phyloP scores from a whole-genome alignment of 2,797 vertebrate species.

The Acrocephalus scirpaceus region DNA sequence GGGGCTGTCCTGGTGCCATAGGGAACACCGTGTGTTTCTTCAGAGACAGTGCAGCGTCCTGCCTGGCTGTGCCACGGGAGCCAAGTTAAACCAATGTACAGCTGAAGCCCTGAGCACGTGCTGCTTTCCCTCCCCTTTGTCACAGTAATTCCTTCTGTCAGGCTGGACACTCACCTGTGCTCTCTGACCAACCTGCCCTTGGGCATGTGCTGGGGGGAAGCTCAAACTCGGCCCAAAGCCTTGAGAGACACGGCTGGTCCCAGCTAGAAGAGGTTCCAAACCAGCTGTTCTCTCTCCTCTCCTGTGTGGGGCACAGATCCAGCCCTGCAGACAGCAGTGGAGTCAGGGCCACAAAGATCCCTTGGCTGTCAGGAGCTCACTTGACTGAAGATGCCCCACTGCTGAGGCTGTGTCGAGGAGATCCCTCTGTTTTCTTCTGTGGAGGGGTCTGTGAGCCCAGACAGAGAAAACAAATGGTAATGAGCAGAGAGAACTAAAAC shows the following conservation, averaged over 20 bases:
- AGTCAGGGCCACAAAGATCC: rapidly evolving
- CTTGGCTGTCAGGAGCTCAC: not conserved
- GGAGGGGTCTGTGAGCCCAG: not conserved
- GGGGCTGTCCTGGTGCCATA: not conserved
- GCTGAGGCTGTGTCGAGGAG: not conserved
- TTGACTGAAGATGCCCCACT: not conserved
- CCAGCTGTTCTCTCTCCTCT: not conserved
- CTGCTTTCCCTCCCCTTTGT: not conserved
- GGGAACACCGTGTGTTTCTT: not conserved
- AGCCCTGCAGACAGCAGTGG: not conserved
- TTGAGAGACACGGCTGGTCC: not conserved
- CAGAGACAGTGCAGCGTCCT: not conserved
- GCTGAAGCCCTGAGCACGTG: not conserved
- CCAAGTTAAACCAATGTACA: not conserved
- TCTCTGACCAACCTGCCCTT: not conserved
- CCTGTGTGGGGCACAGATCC: not conserved
- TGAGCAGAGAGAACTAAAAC: not conserved
- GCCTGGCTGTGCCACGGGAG: not conserved
- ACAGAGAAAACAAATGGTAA: not conserved
- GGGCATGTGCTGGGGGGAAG: not conserved
- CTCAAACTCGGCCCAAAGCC: no score
- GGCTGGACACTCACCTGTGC: not conserved
- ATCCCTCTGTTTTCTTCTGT: not conserved
- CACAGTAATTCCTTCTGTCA: not conserved
- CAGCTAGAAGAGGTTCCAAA: not conserved